Evolutionary conservation across 2,797 vertebrate genomes (phyloP).

Genomic region (Diceros bicornis): DNA sequence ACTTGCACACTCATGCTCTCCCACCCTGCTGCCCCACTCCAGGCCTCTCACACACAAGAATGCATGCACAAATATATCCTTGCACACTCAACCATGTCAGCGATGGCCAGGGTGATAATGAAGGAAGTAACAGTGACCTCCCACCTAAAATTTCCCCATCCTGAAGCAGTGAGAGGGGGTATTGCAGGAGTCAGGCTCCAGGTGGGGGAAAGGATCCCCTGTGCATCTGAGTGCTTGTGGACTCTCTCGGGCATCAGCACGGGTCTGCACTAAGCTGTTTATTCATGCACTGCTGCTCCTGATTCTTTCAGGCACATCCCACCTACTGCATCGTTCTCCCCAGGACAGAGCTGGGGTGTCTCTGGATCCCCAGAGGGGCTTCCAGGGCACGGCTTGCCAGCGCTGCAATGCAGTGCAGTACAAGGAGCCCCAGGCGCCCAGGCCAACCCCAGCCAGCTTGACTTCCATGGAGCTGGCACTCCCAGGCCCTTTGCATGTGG

Average conservation of each 20-base stretch:
- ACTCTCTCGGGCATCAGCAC: background rate
- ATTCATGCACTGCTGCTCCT: background rate
- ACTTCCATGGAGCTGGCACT: background rate
- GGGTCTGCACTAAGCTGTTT: background rate
- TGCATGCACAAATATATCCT: background rate
- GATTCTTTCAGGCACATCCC: background rate
- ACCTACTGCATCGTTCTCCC: background rate
- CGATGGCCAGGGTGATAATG: background rate
- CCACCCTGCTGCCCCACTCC: background rate
- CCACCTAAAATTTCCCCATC: background rate
- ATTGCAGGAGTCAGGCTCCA: background rate
- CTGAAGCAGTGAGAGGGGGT: background rate
- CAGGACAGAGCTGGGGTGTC: background rate
- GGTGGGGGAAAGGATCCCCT: background rate
- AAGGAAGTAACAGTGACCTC: background rate
- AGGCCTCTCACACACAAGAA: background rate
- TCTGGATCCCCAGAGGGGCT: background rate
- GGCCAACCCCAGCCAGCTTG: background rate
- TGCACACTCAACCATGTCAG: background rate
- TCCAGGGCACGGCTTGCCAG: background rate
- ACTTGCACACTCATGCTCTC: background rate
- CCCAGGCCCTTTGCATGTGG: background rate
- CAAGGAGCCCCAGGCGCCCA: background rate
- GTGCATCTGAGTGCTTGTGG: background rate
- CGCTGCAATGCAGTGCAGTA: too few species aligned